A percentile compares a stretch with the other conserved stretches of the same genome.
Evolutionary conservation across 2,113 vertebrate species (phyloP).

Genomic region (Nymphicus hollandicus): DNA sequence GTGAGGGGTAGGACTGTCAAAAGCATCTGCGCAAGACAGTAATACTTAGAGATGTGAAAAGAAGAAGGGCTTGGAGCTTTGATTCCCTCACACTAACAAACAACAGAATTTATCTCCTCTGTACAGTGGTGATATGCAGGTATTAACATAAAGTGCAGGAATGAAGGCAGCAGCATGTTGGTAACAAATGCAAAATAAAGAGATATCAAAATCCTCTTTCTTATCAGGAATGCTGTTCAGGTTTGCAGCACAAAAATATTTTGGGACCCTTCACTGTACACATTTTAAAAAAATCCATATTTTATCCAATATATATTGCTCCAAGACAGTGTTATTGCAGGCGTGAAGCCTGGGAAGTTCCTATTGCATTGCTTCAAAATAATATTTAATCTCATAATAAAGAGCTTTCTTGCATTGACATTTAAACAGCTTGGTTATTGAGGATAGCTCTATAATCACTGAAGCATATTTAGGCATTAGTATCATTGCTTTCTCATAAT

Average conservation of each 20-base stretch:
- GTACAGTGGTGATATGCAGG: background rate
- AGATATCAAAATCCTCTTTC: background rate
- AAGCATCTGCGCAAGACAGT: background rate
- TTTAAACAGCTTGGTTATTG: slow-evolving; percentile 71
- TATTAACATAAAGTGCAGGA: background rate
- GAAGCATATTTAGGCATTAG: slow-evolving; percentile 75
- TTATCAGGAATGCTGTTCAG: background rate
- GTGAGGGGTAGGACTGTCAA: background rate
- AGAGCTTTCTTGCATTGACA: slow-evolving; percentile 69
- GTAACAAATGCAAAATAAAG: background rate
- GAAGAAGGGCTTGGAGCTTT: background rate
- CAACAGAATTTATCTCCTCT: background rate
- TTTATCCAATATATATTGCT: slow-evolving; percentile 2
- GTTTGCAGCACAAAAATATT: background rate
- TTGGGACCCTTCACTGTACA: background rate
- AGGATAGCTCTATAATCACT: slow-evolving; percentile 68
- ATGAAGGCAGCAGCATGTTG: background rate
- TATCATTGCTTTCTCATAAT: slow-evolving; percentile 70
- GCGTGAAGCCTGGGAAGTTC: slow-evolving; percentile 42
- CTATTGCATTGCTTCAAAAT: slow-evolving; percentile 55
- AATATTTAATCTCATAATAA: slow-evolving; percentile 70
- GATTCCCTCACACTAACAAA: background rate
- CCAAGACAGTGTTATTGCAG: slow-evolving; percentile 25
- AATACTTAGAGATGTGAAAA: background rate
- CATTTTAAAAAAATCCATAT: background rate